Evolutionary conservation across 2,888 invertebrate species (phyloP).

Genomic region (Gymnocheta viridis): DNA sequence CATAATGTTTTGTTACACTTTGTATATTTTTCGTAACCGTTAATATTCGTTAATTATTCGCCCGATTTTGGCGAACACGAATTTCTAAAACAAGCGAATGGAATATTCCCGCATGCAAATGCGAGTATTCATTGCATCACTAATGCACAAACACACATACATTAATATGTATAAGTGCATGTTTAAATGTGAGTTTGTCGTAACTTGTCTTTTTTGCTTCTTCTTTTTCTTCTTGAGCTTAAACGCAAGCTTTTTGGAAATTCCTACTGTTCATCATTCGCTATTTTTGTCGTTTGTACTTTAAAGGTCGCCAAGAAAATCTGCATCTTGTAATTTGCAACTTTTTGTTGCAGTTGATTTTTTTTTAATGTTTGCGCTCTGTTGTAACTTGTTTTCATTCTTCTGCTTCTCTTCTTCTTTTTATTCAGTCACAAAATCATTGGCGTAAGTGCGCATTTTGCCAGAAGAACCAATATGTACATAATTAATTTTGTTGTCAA

Average conservation of each 20-base stretch:
- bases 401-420: neutral
- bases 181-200: neutral
- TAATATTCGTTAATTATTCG: too few relatives aligned
- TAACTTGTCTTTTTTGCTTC: conserved; percentile 1
- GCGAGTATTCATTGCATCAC: too few relatives aligned
- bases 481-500: too few relatives aligned
- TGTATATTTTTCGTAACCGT: too few relatives aligned
- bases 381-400: neutral
- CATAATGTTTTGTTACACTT: too few relatives aligned
- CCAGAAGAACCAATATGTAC: too few relatives aligned
- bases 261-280: conserved; percentile 24
- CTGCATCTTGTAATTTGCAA: conserved; percentile 32
- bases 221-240: neutral
- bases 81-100: too few relatives aligned
- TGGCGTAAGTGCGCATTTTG: neutral
- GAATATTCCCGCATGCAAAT: too few relatives aligned
- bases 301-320: conserved; percentile 63
- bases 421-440: neutral
- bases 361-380: neutral
- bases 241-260: conserved; percentile 11
- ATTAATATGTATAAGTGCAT: too few relatives aligned
- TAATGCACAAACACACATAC: too few relatives aligned
- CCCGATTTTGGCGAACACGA: too few relatives aligned
- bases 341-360: neutral
- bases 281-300: conserved; percentile 21